phyloP scores from a whole-genome alignment of 2,113 vertebrate genomes.

The Myocastor coypus region DNA sequence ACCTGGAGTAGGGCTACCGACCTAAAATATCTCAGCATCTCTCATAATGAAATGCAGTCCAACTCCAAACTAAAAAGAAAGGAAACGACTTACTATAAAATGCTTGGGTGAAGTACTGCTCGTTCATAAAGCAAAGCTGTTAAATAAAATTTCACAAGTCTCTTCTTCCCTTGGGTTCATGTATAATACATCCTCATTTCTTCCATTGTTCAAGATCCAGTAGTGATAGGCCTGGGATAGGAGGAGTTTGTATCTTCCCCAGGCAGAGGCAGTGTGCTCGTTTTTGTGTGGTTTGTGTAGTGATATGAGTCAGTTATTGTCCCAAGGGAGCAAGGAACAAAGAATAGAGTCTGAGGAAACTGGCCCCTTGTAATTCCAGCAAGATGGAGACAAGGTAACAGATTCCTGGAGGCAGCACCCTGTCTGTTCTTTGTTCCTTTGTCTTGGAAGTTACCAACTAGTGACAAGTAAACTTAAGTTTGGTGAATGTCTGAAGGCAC shows the following conservation, averaged over 20 bases:
- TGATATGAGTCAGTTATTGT: too few species aligned
- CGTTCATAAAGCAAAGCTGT: slow-evolving; percentile 66
- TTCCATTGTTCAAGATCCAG: neutral
- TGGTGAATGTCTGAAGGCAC: too few species aligned
- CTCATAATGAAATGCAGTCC: slow-evolving; percentile 40
- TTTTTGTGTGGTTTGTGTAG: neutral
- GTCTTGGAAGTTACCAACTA: too few species aligned
- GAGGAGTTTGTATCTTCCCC: neutral
- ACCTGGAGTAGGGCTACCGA: neutral
- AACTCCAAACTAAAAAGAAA: slow-evolving; percentile 48
- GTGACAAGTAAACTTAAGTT: too few species aligned
- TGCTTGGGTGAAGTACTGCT: slow-evolving; percentile 30
- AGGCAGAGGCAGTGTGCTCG: neutral
- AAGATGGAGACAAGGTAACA: too few species aligned
- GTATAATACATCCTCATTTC: neutral
- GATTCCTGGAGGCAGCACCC: too few species aligned
- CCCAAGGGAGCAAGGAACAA: too few species aligned
- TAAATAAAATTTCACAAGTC: slow-evolving; percentile 48
- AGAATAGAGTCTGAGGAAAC: too few species aligned
- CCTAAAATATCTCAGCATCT: slow-evolving; percentile 42
- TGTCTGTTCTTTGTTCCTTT: too few species aligned
- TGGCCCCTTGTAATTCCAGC: too few species aligned
- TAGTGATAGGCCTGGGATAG: neutral
- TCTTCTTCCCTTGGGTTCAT: neutral
- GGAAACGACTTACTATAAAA: slow-evolving; percentile 61